phyloP scores from a whole-genome alignment of 2,113 vertebrate genomes.

The Pithys albifrons region DNA sequence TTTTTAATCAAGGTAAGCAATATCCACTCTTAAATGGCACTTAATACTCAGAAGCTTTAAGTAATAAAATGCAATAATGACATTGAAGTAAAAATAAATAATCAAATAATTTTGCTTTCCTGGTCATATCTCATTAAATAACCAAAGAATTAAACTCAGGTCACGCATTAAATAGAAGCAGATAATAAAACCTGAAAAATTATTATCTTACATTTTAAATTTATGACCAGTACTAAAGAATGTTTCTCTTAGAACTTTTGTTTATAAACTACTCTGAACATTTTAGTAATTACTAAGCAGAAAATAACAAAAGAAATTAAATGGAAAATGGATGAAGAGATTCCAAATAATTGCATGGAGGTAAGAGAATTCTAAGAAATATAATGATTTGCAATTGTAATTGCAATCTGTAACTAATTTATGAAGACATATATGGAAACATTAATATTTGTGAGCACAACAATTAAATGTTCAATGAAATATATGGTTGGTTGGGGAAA shows the following conservation, averaged over 20 bases:
- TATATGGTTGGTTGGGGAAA: not conserved
- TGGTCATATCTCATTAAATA: not conserved
- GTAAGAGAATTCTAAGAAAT: not conserved
- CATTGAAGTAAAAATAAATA: not conserved
- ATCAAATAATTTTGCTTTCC: not conserved
- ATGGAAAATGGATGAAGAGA: not conserved
- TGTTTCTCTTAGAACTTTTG: not conserved
- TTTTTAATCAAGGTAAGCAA: slow-evolving; percentile 13
- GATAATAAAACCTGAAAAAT: not conserved
- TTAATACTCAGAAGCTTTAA: not conserved
- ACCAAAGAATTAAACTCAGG: not conserved
- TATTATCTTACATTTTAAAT: not conserved
- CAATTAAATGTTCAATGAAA: not conserved
- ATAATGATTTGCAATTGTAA: not conserved
- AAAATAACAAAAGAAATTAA: not conserved
- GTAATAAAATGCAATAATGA: not conserved
- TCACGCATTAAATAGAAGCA: not conserved
- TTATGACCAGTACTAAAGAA: not conserved
- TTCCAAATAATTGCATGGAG: rapidly evolving
- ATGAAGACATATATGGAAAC: not conserved
- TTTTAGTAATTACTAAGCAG: not conserved
- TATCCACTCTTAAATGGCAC: not conserved
- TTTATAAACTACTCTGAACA: not conserved
- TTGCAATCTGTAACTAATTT: not conserved
- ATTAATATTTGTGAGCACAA: not conserved